Evolutionary conservation across 1,140 invertebrate genomes (phyloP), one percentile per base, ranked within the genome.

Genomic region (Papilio polytes): DNA sequence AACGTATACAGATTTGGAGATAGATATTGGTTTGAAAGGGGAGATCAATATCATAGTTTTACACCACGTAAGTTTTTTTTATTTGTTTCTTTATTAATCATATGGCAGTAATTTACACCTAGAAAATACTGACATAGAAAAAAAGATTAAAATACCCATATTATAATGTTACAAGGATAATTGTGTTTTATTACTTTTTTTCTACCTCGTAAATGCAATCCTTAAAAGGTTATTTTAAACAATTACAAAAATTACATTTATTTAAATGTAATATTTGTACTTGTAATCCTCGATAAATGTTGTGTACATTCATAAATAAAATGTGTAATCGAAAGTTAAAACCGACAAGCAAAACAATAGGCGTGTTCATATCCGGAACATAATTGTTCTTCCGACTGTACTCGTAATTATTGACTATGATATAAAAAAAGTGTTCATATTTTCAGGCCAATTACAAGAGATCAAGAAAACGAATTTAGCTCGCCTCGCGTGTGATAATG

Each of bases 401-500:
- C 77, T 80, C 51, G 78, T 70, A 56, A 56, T 78, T 63, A 78
- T 80, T 80, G 70, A 79, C 78, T 66, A 79, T 20, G 41, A 12
- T 72, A 74, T 7, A 74, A 51, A 78, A 84, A 82, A 48, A 80
- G 74, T 18, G 72, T 56, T 78, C 72, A 80, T 80, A 36, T 83
- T 89, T 83, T 72, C 85, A 93, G 96, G 95, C 26, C 98, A 99
- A 92, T 88, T 99, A 51, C 96, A 96, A 0, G 98, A 98, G 90
- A 97, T 99, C 48, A 95, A 98, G 31, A 98, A 98, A 89, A 96
- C 96, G 1, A 98, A 97, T 1, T 90, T 99, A 78, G 96, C 98
- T 0, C 97, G 98, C 86, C 94, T 98, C 0, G 95, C 98, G 41
- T 99, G 98, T 90, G 96, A 98, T 82, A 99, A 98, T 91, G 96